Conservation (phyloP, 2,888 invertebrate genomes). For the Luffia ferchaultella region DNA sequence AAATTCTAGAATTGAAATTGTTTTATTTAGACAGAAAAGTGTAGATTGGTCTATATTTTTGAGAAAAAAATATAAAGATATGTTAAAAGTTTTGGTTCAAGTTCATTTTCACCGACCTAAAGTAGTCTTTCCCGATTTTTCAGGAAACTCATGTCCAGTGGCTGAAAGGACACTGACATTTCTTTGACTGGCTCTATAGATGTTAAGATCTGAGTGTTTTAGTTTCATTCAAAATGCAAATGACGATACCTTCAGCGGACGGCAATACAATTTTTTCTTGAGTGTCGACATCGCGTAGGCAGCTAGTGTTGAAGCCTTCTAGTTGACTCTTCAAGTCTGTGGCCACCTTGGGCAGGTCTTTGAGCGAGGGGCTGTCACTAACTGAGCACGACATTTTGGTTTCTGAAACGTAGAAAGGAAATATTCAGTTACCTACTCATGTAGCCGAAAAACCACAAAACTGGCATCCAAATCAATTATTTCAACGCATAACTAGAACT, state of each 20-base stretch:
- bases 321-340: slow-evolving; percentile 89
- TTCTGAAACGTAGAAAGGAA: slow-evolving; percentile 16
- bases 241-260: slow-evolving; percentile 93
- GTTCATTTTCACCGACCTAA: too few species aligned
- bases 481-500: not conserved
- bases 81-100: too few species aligned
- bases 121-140: too few species aligned
- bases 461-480: slow-evolving; percentile 1
- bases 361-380: slow-evolving; percentile 75
- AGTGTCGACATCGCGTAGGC: slow-evolving; percentile 88
- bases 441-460: not conserved
- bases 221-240: too few species aligned
- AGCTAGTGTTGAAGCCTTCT: slow-evolving; percentile 88
- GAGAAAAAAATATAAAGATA: too few species aligned
- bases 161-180: too few species aligned
- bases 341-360: slow-evolving; percentile 91
- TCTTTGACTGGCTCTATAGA: too few species aligned
- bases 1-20: too few species aligned
- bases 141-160: too few species aligned
- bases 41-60: too few species aligned
- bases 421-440: not conserved
- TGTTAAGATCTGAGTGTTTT: too few species aligned
- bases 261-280: slow-evolving; percentile 93
- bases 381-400: slow-evolving; percentile 67
- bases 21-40: too few species aligned